phyloP scores from a whole-genome alignment of 2,113 vertebrate species.

The Sturnus vulgaris region DNA sequence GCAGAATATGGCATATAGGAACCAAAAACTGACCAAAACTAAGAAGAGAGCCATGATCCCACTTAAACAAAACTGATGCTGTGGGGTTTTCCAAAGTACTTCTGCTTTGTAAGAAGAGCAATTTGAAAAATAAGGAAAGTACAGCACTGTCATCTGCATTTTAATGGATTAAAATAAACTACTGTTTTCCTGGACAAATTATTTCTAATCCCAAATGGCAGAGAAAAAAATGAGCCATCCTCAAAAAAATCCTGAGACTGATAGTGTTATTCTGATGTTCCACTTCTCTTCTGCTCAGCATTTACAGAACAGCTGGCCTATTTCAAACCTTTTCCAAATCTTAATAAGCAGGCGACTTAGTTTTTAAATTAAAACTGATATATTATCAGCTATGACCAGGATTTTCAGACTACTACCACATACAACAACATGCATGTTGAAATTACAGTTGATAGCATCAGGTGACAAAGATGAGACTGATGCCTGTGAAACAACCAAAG shows the following conservation, averaged over 20 bases:
- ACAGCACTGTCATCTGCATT: not conserved
- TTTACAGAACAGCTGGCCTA: not conserved
- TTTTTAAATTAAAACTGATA: not conserved
- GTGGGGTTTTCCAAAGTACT: not conserved
- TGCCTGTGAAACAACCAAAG: not conserved
- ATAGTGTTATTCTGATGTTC: not conserved
- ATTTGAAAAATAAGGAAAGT: not conserved
- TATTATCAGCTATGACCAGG: not conserved
- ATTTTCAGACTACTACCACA: not conserved
- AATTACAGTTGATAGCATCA: not conserved
- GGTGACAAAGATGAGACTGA: not conserved
- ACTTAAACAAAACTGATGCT: not conserved
- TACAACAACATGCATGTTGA: not conserved
- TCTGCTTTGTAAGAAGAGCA: not conserved
- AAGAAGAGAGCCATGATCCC: not conserved
- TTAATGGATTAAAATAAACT: not conserved
- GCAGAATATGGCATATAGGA: not conserved
- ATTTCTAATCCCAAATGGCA: not conserved
- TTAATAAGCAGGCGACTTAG: not conserved
- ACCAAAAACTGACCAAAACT: not conserved
- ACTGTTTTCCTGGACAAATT: not conserved
- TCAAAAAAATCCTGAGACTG: not conserved
- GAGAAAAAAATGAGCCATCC: not conserved
- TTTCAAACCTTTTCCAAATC: not conserved
- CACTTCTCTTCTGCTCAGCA: not conserved